Conservation (phyloP, 2,797 vertebrate genomes). For the Orientallactaga sibirica region DNA sequence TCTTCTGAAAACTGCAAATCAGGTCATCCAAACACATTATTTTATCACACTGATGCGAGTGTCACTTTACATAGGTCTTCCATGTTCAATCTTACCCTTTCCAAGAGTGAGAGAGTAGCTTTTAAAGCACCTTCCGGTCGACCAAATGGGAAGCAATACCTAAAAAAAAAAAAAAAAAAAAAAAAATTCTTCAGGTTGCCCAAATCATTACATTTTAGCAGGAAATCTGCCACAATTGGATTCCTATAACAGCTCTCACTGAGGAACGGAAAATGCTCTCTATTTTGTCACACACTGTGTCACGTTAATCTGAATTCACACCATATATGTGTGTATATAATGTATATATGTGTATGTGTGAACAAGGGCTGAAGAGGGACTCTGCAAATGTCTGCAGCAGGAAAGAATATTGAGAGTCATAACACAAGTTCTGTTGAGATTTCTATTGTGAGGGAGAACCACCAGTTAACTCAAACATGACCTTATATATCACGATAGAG, state of each 20-base stretch:
- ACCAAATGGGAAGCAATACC: constrained; percentile 99
- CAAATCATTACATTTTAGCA: constrained; percentile 66
- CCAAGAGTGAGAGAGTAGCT: constrained; percentile 97
- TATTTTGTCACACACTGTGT: constrained; percentile 82
- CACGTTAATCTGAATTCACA: constrained; percentile 83
- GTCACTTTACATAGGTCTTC: background rate
- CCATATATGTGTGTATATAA: constrained; percentile 82
- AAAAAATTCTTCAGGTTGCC: constrained; percentile 64
- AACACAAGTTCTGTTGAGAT: constrained; percentile 70
- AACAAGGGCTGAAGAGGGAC: constrained; percentile 80
- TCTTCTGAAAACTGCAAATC: constrained; percentile 15
- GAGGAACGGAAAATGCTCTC: constrained; percentile 78
- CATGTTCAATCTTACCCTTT: constrained; percentile 92
- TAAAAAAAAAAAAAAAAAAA: constrained; percentile 83
- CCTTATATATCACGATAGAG: background rate
- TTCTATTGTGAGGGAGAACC: constrained; percentile 67
- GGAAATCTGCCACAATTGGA: constrained; percentile 69
- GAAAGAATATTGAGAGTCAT: constrained; percentile 65
- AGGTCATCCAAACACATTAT: constrained; percentile 47
- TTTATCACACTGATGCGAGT: constrained; percentile 2
- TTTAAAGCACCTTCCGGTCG: constrained; percentile 98
- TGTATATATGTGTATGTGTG: constrained; percentile 81
- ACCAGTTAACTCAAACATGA: constrained; percentile 52
- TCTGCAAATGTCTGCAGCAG: constrained; percentile 74
- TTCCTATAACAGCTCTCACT: constrained; percentile 75